Percentiles rank a stretch among this genome's conserved stretches.
phyloP scores from a whole-genome alignment of 37 sponge, comb jelly and placozoan species.

The Aphrocallistes beatrix region DNA sequence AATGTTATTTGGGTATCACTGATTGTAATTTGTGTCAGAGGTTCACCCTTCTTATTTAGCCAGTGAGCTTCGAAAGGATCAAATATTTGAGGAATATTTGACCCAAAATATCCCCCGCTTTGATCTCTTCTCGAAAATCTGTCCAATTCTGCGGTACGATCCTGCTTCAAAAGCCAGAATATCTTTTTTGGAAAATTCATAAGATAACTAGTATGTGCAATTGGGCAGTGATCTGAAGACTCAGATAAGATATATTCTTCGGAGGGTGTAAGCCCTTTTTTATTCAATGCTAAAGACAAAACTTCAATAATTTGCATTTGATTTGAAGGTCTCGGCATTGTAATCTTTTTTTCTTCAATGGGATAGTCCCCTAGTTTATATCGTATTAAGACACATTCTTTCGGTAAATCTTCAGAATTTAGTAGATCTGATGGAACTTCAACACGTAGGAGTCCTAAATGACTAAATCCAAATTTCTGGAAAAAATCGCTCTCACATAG shows the following conservation, averaged over 20 bases:
- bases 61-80: neutral
- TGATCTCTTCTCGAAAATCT: neutral
- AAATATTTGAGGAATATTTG: neutral
- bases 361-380: slow-evolving; percentile 15
- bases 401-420: neutral
- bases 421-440: neutral
- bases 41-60: neutral
- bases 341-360: neutral
- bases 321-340: neutral
- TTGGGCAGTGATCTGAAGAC: neutral
- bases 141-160: neutral
- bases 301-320: neutral
- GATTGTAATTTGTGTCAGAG: neutral
- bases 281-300: neutral
- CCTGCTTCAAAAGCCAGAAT: neutral
- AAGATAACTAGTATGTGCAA: neutral
- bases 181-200: neutral
- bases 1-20: neutral
- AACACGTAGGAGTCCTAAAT: neutral
- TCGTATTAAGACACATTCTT: neutral
- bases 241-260: neutral
- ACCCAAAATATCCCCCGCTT: neutral
- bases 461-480: neutral
- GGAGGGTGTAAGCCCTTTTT: neutral
- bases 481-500: neutral